Evolutionary conservation across 2,888 invertebrate genomes (phyloP), one percentile per base, ranked within the genome.

Genomic region (Drosophila siamana): DNA sequence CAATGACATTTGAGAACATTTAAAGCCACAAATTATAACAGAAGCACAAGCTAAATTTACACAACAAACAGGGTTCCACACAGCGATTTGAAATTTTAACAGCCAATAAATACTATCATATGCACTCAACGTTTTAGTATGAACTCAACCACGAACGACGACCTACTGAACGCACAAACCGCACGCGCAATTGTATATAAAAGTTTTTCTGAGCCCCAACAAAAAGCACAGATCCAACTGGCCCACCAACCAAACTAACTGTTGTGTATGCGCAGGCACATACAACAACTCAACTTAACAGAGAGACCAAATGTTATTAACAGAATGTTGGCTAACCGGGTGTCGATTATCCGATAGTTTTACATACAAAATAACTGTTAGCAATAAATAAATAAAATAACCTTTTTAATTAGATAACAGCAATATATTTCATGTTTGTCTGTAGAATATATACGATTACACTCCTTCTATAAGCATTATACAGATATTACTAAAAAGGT

Each of bases 41-140:
- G 8, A 5, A 33, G 4, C 63, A 74, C 62, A 56, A 13, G 19
- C 26, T 19, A 28, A 28, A 40, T 73, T 72, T 70, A 68, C 86
- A 75, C 77, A 71, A 59, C 55, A 64, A 82, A 72, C 77, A 71
- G 55, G 55, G 63, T 48, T 74, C 59, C n/a, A 47, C 63, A 57
- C 66, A 72, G 36, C 13, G 66, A 68, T 83, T 86, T 46, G 38
- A 73, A 80, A 80, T 2, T 47, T 51, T 44, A 70, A 76, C 73
- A 40, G 62, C 46, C 56, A 68, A 40, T 43, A 22, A 30, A 30
- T 52, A 36, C n/a, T 57, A 50, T 52, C 30, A 28, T 8, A 56
- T 15, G 15, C 38, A 50, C 61, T 41, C 54, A 63, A 57, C 38
- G 22, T 38, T 24, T 33, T 33, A 43, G 9, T 63, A 57, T 41